Evolutionary conservation across 1,140 invertebrate species (phyloP).

Genomic region (Choristoneura fumiferana): DNA sequence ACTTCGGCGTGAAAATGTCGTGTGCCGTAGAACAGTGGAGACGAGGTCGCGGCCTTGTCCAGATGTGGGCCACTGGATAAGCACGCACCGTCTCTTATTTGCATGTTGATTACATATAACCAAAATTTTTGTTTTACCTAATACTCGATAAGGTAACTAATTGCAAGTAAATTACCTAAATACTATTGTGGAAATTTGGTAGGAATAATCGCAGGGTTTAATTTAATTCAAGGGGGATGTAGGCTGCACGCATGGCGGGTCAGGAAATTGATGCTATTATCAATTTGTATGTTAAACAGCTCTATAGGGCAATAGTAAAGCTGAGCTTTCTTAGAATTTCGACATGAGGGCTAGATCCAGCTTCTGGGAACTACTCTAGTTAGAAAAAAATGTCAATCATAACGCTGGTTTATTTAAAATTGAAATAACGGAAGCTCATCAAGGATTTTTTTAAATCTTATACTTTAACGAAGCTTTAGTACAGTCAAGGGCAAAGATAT

Average conservation of each 20-base stretch:
- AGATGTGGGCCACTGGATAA: constrained; percentile 75
- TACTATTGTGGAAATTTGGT: constrained; percentile 34
- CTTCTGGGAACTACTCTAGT: too few species aligned
- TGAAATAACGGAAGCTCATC: too few species aligned
- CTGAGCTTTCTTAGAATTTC: too few species aligned
- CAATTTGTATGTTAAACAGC: too few species aligned
- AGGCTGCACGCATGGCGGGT: background rate
- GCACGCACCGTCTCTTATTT: constrained; percentile 68
- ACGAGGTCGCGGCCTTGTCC: constrained; percentile 58
- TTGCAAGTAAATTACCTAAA: constrained; percentile 50
- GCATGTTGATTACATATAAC: constrained; percentile 65
- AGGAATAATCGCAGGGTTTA: constrained; percentile 39
- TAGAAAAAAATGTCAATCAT: too few species aligned
- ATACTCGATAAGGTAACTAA: constrained; percentile 48
- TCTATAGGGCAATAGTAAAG: too few species aligned
- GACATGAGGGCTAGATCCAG: too few species aligned
- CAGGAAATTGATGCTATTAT: background rate
- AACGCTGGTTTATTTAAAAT: too few species aligned
- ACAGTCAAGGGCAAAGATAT: too few species aligned
- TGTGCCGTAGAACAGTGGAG: background rate
- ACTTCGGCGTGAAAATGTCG: constrained; percentile 4
- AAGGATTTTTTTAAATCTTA: too few species aligned
- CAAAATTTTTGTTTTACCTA: constrained; percentile 43
- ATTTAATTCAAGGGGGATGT: background rate
- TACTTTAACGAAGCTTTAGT: too few species aligned